Percentiles rank a stretch among this genome's conserved stretches.
Conservation (phyloP, 2,113 vertebrate species). For the Sminthopsis crassicaudata region DNA sequence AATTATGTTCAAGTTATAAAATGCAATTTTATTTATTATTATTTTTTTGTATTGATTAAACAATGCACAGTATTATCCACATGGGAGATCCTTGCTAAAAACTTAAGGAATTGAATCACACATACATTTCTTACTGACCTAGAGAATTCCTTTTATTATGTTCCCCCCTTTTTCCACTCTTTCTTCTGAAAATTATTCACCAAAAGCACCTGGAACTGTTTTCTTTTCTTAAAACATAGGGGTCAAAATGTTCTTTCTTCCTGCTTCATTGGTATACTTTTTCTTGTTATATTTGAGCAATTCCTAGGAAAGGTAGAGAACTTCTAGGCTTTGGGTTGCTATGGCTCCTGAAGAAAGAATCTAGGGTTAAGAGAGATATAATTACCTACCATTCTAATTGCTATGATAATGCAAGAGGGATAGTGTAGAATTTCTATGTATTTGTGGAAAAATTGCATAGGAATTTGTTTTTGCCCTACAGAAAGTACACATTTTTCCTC, state of each 20-base stretch:
- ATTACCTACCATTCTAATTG: neutral
- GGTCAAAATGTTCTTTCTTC: neutral
- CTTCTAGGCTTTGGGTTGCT: neutral
- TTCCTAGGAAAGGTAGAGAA: conserved; percentile 35
- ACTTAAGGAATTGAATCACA: neutral
- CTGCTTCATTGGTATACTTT: neutral
- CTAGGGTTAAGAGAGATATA: too few species aligned
- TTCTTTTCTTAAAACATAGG: conserved; percentile 10
- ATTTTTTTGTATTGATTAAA: neutral
- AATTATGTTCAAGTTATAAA: conserved; percentile 27
- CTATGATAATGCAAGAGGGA: neutral
- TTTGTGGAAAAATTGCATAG: conserved; percentile 39
- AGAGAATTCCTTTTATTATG: neutral
- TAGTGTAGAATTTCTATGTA: neutral
- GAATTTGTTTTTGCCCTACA: conserved; percentile 30
- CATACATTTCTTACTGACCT: neutral
- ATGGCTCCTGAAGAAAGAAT: neutral
- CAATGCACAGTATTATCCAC: neutral
- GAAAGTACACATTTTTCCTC: conserved; percentile 53
- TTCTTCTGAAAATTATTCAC: neutral
- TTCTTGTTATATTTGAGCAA: neutral
- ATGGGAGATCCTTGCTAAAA: neutral
- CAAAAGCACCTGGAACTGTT: neutral
- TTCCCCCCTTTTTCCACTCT: neutral
- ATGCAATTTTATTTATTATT: neutral